Base-by-base conservation (phyloP, 2,888 invertebrate species). In the Brachyopa scutellaris region DNA sequence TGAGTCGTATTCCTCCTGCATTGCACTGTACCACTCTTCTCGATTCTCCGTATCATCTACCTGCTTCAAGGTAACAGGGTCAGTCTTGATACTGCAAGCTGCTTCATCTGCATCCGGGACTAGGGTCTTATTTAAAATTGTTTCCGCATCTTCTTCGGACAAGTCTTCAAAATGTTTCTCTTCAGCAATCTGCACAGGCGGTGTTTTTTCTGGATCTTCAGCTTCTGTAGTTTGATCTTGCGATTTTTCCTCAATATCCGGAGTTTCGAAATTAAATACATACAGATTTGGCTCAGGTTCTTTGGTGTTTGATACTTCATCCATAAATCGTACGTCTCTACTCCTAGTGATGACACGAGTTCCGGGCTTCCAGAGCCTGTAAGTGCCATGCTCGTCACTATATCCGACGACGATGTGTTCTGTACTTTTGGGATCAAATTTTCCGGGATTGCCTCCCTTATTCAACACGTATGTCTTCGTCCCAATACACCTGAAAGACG, bases 1-100 rank as follows among this genome's bases (percentile, higher is more conserved):
- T 2, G 51, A 57, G n/a, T 74, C 59, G 29, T 66, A 74, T n/a
- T 64, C 55, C 4, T 40, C 19, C 8, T 53, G 53, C 62, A 62
- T 73, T 1, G 62, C 53, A 0, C 29, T 38, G 23, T 40, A 29
- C 47, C 57, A 74, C 15, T 64, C 73, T 1, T 55, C 53, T 9
- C 7, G 9, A 33, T 55, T 26, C 4, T 38, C 53, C 15, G 9
- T 59, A 9, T 5, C 29, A n/a, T 69, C 40, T 8, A 70, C 8
- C 29, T 70, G 38, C 8, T 59, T 59, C 4, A 29, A 9, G 2
- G 1, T 59, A 9, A 42, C 40, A 15, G 45, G 45, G 8, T 38
- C 21, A 9, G 1, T 9, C 23, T 15, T 57, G 11, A 13, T 11
- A 2, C 6, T 31, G 36, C 36, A 38, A 51, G 13, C 23, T 49